A percentile compares a stretch with the other conserved stretches of the same genome.
These are phyloP conservation scores for Podiceps cristatus DNA, from an alignment of 2,113 vertebrate species.

Conservation along the genomic window DNA sequence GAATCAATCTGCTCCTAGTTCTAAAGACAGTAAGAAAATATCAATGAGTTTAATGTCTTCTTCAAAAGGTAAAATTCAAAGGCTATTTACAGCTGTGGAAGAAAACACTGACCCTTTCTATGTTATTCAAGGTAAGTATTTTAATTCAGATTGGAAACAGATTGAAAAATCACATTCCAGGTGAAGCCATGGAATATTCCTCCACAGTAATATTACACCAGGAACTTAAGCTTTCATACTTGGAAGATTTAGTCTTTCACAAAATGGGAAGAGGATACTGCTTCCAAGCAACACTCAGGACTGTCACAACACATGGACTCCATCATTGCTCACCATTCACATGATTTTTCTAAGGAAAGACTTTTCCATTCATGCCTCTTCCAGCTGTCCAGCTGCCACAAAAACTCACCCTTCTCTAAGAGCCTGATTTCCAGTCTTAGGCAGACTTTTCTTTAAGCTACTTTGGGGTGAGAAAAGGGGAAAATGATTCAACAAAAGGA, in stretches of 20 bases:
- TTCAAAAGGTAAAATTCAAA: background rate
- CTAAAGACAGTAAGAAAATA: background rate
- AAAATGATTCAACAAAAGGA: background rate
- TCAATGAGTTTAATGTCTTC: background rate
- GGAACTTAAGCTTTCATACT: background rate
- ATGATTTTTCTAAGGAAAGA: background rate
- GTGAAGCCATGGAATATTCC: background rate
- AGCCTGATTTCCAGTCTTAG: background rate
- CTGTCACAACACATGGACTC: background rate
- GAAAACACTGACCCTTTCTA: background rate
- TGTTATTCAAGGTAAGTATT: background rate
- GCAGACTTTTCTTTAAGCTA: background rate
- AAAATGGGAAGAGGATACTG: background rate
- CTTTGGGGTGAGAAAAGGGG: background rate
- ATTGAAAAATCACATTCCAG: background rate
- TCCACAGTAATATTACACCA: background rate
- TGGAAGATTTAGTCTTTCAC: background rate
- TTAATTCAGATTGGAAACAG: background rate
- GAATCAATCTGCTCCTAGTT: background rate
- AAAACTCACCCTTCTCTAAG: background rate
- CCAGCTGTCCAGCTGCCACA: background rate
- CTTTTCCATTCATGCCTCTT: background rate
- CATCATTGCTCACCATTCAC: background rate
- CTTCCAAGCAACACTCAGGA: background rate
- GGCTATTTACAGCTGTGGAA: background rate